Percentiles rank a stretch among this genome's conserved stretches.
Conservation (phyloP, 2,888 invertebrate genomes). For the Linnaemya vulpina region DNA sequence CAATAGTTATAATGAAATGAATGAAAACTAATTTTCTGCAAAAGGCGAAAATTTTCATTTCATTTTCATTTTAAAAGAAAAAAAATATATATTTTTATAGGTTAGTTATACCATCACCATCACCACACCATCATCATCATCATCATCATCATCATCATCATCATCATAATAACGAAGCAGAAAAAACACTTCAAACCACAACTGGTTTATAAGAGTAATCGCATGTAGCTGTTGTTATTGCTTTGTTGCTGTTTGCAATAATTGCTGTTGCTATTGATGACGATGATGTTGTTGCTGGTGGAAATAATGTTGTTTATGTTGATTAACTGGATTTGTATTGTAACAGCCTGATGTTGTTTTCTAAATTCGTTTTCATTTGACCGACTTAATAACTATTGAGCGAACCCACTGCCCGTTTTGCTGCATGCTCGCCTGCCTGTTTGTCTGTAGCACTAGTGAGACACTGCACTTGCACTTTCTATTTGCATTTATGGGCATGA, state of each 20-base stretch:
- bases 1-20: constrained; percentile 24
- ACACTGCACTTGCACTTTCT: constrained; percentile 82
- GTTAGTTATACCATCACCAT: constrained; percentile 70
- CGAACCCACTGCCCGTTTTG: neutral
- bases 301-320: constrained; percentile 44
- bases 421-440: constrained; percentile 6
- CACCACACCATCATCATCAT: constrained; percentile 11
- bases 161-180: neutral
- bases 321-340: constrained; percentile 67
- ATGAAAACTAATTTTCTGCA: constrained; percentile 51
- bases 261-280: constrained; percentile 69
- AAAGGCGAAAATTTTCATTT: constrained; percentile 63
- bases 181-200: constrained; percentile 42
- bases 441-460: constrained; percentile 58
- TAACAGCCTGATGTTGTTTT: constrained; percentile 50
- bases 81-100: constrained; percentile 73
- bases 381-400: constrained; percentile 65
- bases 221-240: constrained; percentile 66
- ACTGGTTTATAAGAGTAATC: constrained; percentile 66
- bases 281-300: constrained; percentile 42
- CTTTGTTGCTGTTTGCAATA: constrained; percentile 45
- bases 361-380: constrained; percentile 59
- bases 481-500: constrained; percentile 80
- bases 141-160: constrained; percentile 18
- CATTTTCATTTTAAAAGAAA: constrained; percentile 68